Evolutionary conservation across 2,888 invertebrate genomes (phyloP), one percentile per base, ranked within the genome.

Genomic region (Brachycybe producta): DNA sequence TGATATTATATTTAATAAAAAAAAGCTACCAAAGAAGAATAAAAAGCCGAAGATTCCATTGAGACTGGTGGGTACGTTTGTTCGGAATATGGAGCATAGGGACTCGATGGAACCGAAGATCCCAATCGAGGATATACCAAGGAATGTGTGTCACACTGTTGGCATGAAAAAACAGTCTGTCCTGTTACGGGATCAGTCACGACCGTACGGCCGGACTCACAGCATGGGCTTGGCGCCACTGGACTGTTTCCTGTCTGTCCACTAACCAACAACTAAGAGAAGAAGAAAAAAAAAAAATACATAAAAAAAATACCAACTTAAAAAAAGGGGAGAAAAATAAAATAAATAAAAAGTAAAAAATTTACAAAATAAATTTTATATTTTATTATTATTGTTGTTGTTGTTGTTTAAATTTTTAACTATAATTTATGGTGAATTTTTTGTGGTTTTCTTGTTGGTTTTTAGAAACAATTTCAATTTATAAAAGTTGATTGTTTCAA

Each of bases 31-130:
- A 92, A 69, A 59, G 91, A 88, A 56, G 90, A 86, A 72, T 91
- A 91, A 73, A 92, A 92, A 51, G 91, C 90, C 44, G 91, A 90
- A 64, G 88, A 88, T 67, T 90, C 90, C 62, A 86, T 84, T 53
- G 86, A 85, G 71, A 90, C 88, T 70, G 86, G 86, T 43, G 87
- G 87, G 66, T 90, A 90, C 36, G 88, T 86, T 70, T 90, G 90
- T 67, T 90, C 90, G 53, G 84, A 83, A 69, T 88, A 87, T 15
- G 88, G 85, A 47, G 86, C 76, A 55, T 85, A 84, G 45, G 45
- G 28, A 4, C 40, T 34, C 28, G 49, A 32, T n/a, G 34, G 53
- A 27, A 26, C 28, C n/a, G 51, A 32, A 15, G 46, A 43, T 34
- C 41, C 41, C 17, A 46, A 23, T 13, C 51, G 54, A 19, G 54